Evolutionary conservation across 2,888 invertebrate genomes (phyloP).

Genomic region (Acrobeloides nanus): DNA sequence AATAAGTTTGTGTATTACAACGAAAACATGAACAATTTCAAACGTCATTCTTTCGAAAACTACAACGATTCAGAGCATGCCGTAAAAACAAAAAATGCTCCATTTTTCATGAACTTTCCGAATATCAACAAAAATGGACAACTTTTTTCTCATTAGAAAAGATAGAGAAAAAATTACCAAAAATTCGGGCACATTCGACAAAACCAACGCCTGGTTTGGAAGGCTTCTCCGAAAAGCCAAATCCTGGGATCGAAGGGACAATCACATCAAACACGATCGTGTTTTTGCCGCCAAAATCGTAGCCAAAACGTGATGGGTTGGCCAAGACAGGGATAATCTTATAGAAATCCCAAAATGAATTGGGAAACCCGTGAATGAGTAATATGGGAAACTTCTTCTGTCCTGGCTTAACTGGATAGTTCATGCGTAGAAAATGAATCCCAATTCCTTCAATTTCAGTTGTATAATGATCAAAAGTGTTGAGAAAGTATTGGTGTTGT

Average conservation of each 20-base stretch:
- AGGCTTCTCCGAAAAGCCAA: conserved; percentile 32
- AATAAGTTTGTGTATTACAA: no score
- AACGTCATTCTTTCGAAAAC: no score
- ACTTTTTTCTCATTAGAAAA: no score
- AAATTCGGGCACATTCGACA: conserved; percentile 22
- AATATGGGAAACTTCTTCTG: conserved; percentile 26
- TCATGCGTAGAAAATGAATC: conserved; percentile 30
- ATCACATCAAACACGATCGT: conserved; percentile 36
- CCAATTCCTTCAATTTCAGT: conserved; percentile 34
- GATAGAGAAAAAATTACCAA: no score
- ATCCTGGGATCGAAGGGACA: conserved; percentile 36
- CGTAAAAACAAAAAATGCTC: no score
- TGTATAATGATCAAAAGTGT: conserved; percentile 36
- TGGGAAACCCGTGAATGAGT: conserved; percentile 37
- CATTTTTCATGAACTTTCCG: no score
- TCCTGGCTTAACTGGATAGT: conserved; percentile 21
- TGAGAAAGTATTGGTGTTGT: conserved; percentile 34
- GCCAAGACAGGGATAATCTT: conserved; percentile 37
- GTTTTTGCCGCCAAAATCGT: conserved; percentile 34
- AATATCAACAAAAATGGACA: no score
- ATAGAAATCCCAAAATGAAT: conserved; percentile 40
- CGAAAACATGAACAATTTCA: no score
- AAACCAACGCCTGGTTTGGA: conserved; percentile 21
- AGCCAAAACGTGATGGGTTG: conserved; percentile 36
- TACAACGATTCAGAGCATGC: no score